Evolutionary conservation across 2,888 invertebrate species (phyloP).

Genomic region (Rotaria magnacalcarata): DNA sequence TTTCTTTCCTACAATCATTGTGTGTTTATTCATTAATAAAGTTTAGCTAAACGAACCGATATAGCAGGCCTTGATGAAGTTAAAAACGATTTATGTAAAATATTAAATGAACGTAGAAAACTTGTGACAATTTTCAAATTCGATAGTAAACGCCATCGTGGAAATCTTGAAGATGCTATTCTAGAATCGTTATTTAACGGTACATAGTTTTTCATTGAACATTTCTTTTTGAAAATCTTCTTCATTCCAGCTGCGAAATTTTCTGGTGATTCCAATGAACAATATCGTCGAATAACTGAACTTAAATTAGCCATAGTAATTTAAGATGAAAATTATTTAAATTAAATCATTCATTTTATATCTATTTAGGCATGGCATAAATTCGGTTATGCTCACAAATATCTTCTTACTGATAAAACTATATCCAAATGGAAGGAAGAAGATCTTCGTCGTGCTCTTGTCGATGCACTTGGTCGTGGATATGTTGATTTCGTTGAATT

Average conservation of each 20-base stretch:
- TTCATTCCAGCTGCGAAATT: neutral
- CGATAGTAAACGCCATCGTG: neutral
- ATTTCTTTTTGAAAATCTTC: neutral
- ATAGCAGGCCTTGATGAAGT: neutral
- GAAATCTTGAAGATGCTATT: slow-evolving; percentile 30
- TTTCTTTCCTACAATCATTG: neutral
- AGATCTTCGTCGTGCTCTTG: neutral
- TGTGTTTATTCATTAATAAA: neutral
- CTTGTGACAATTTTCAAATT: slow-evolving; percentile 10
- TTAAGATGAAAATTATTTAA: neutral
- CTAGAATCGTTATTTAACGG: slow-evolving; percentile 15
- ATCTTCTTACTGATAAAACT: neutral
- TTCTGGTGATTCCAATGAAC: neutral
- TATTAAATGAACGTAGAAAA: neutral
- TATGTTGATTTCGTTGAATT: slow-evolving; percentile 33
- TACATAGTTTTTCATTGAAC: neutral
- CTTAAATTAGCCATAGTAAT: slow-evolving; percentile 12
- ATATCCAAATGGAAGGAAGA: slow-evolving; percentile 23
- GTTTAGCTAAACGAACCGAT: neutral
- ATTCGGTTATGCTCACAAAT: neutral
- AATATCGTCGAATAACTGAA: neutral
- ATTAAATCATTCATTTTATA: neutral
- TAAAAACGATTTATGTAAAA: neutral
- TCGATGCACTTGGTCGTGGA: neutral
- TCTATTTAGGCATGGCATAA: slow-evolving; percentile 7